These are phyloP conservation scores for Emydura subglobosa DNA, from an alignment of 2,113 vertebrate genomes.

Conservation along the genomic window DNA sequence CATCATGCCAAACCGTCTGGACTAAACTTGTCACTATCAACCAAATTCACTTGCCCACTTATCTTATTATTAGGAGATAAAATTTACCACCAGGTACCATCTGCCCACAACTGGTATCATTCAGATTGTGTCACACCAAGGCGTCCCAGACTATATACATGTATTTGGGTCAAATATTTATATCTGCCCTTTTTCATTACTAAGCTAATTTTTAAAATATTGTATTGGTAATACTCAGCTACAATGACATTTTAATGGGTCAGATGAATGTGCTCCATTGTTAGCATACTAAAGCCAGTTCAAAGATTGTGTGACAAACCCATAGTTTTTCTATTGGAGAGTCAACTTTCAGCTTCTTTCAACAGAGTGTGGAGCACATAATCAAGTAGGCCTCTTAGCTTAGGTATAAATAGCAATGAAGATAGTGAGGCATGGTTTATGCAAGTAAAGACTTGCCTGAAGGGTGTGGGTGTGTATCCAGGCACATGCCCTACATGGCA, in stretches of 20 bases:
- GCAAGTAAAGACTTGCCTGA: too few relatives aligned
- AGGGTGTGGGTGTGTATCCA: too few relatives aligned
- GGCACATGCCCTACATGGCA: too few relatives aligned
- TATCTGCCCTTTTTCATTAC: neutral
- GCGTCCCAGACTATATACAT: neutral
- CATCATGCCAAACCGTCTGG: neutral
- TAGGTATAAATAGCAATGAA: neutral
- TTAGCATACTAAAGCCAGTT: neutral
- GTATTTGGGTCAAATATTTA: neutral
- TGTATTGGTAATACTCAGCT: neutral
- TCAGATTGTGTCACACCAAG: neutral
- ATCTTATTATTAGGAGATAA: neutral
- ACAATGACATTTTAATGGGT: neutral
- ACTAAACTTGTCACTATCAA: neutral
- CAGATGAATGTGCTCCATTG: neutral
- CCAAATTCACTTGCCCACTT: neutral
- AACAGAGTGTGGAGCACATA: neutral
- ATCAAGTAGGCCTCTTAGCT: neutral
- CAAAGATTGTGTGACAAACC: neutral
- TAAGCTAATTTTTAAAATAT: neutral
- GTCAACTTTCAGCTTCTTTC: neutral
- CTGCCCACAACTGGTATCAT: neutral
- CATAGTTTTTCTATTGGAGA: neutral
- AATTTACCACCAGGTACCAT: neutral
- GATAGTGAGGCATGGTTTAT: neutral